Percentiles rank a stretch among this genome's conserved stretches.
Conservation (phyloP, 2,113 vertebrate species). For the Acinonyx jubatus region DNA sequence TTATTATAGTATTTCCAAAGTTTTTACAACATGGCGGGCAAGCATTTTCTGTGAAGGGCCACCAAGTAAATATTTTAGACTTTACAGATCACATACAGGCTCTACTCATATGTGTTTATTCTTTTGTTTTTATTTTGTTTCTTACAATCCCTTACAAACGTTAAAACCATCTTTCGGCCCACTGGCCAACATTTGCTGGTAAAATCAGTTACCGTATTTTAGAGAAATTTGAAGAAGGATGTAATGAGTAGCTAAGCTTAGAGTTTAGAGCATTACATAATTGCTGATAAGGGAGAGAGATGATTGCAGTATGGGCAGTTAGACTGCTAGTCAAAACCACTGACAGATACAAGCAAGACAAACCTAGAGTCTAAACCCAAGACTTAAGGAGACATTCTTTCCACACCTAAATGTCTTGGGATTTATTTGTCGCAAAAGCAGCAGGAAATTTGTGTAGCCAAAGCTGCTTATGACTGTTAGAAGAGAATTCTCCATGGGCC, state of each 20-base stretch:
- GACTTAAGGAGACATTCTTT: neutral
- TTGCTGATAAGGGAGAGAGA: neutral
- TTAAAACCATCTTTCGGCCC: neutral
- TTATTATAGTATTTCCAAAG: neutral
- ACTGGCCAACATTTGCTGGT: neutral
- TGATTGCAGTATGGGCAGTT: neutral
- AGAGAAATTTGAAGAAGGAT: slow-evolving; percentile 40
- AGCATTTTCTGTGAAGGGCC: neutral
- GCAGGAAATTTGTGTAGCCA: neutral
- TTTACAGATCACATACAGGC: neutral
- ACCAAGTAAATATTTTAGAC: neutral
- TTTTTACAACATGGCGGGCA: neutral
- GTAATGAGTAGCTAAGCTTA: neutral
- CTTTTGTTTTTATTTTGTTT: neutral
- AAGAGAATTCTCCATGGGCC: neutral
- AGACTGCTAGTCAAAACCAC: neutral
- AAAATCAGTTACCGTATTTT: neutral
- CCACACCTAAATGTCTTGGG: neutral
- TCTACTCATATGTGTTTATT: neutral
- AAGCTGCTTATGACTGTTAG: neutral
- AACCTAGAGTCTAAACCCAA: neutral
- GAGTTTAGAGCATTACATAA: neutral
- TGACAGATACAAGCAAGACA: neutral
- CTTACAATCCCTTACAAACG: neutral
- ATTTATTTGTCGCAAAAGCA: neutral